Conservation (phyloP, 2,113 vertebrate genomes). For the Rafetus swinhoei region DNA sequence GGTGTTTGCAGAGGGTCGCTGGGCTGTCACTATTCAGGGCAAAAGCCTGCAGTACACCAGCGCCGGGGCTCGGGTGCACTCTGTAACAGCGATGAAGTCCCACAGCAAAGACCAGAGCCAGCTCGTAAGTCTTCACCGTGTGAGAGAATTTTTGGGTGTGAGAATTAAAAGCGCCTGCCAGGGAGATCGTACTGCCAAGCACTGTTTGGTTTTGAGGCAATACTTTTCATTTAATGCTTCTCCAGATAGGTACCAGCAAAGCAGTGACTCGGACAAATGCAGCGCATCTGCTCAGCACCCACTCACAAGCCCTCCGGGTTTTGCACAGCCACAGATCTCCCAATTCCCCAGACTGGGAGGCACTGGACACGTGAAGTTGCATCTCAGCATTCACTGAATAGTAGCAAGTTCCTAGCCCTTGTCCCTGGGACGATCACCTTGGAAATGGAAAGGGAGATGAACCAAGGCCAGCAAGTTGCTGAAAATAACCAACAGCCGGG, state of each 20-base stretch:
- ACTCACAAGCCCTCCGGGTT: background rate
- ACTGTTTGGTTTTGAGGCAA: background rate
- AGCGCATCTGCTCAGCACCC: background rate
- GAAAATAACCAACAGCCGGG: background rate
- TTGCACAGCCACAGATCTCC: background rate
- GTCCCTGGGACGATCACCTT: background rate
- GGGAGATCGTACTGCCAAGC: background rate
- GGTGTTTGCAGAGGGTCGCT: background rate
- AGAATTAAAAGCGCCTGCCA: background rate
- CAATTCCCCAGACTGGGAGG: background rate
- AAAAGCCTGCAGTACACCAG: conserved; percentile 50
- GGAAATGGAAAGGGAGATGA: background rate
- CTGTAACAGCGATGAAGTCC: background rate
- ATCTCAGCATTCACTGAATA: background rate
- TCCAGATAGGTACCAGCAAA: accelerated
- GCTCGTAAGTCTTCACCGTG: conserved; percentile 36
- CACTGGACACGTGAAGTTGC: background rate
- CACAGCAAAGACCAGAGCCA: background rate
- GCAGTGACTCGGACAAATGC: background rate
- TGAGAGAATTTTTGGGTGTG: background rate
- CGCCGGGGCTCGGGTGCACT: conserved; percentile 18
- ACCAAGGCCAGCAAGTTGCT: background rate
- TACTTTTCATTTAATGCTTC: background rate
- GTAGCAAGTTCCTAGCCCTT: background rate
- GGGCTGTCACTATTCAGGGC: conserved; percentile 36